These are phyloP conservation scores for Dryoscopus gambensis DNA, from an alignment of 2,113 vertebrate species.

Conservation along the genomic window DNA sequence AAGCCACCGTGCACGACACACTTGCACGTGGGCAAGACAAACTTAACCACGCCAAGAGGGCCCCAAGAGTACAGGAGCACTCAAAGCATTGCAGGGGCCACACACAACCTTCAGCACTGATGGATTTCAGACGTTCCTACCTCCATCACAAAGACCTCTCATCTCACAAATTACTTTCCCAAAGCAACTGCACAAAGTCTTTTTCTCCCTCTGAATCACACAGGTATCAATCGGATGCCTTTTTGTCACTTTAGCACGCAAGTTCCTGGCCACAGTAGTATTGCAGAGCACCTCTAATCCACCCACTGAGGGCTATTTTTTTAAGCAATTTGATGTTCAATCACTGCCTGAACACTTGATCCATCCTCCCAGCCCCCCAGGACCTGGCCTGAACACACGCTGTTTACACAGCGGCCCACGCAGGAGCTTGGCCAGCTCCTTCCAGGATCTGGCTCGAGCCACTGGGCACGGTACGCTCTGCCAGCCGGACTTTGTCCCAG, in stretches of 20 bases:
- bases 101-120: no score
- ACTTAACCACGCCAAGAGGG: accelerated
- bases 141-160: neutral
- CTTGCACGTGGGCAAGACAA: neutral
- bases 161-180: neutral
- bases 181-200: neutral
- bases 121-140: neutral
- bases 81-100: neutral
- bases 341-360: neutral
- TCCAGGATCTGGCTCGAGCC: neutral
- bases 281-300: neutral
- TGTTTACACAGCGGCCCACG: neutral
- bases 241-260: accelerated
- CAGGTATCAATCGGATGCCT: neutral
- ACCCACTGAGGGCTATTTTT: neutral
- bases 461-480: accelerated
- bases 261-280: neutral
- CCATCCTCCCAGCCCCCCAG: neutral
- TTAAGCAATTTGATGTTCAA: neutral
- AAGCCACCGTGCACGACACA: neutral
- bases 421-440: neutral
- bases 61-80: neutral
- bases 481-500: neutral
- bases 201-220: neutral
- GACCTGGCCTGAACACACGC: neutral